Conservation (phyloP, 2,888 invertebrate species). For the Nymphalis polychloros region DNA sequence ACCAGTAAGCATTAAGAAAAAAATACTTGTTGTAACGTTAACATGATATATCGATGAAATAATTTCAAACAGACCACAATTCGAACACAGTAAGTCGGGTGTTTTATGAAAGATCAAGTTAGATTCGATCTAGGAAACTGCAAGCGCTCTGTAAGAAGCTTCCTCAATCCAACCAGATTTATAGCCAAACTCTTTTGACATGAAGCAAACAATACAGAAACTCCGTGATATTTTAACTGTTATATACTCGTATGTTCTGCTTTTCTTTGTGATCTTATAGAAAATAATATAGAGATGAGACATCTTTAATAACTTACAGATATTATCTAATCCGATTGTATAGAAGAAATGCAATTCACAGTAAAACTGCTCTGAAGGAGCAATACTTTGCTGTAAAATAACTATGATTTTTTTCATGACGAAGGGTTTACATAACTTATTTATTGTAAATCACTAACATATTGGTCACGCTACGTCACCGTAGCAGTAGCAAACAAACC, state of each 20-base stretch:
- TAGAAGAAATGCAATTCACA: too few species aligned
- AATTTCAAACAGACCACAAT: constrained; percentile 8
- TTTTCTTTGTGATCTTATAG: constrained; percentile 6
- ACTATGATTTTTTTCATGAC: too few species aligned
- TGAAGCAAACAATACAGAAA: constrained; percentile 21
- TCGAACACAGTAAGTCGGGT: background rate
- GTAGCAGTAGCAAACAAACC: too few species aligned
- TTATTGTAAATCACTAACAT: too few species aligned
- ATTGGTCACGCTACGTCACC: too few species aligned
- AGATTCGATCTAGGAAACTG: constrained; percentile 23
- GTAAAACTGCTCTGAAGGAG: too few species aligned
- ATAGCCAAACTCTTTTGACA: constrained; percentile 26
- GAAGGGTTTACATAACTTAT: too few species aligned
- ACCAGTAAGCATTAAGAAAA: too few species aligned
- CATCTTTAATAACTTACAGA: background rate
- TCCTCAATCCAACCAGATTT: constrained; percentile 25
- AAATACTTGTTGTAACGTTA: too few species aligned
- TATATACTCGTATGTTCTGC: constrained; percentile 1
- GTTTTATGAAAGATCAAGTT: constrained; percentile 24
- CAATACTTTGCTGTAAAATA: too few species aligned
- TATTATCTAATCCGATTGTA: too few species aligned
- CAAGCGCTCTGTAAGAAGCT: constrained; percentile 25
- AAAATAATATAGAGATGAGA: constrained; percentile 3
- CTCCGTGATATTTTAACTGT: constrained; percentile 6
- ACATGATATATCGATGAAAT: background rate